Percentiles rank a stretch among this genome's conserved stretches.
phyloP scores from a whole-genome alignment of 1,140 invertebrate genomes.

The Meloidogyne exigua region DNA sequence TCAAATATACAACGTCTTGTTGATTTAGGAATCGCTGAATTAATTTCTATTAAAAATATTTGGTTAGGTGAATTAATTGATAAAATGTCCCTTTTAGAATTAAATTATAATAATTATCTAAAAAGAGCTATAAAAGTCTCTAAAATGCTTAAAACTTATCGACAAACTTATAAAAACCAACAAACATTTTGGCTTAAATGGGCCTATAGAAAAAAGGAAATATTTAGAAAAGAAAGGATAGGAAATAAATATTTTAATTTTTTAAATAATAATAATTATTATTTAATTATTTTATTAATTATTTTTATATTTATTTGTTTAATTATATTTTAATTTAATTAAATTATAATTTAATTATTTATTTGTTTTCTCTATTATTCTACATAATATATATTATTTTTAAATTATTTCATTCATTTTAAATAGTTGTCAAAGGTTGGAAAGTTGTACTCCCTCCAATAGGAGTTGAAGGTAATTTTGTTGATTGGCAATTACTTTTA shows the following conservation, averaged over 20 bases:
- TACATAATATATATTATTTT: too few species aligned
- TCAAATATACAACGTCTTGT: constrained; percentile 44
- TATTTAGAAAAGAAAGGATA: not conserved
- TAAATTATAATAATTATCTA: constrained; percentile 31
- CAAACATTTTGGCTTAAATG: constrained; percentile 1
- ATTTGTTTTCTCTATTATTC: too few species aligned
- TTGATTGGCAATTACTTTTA: not conserved
- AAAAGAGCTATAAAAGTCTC: constrained; percentile 37
- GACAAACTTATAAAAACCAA: not conserved
- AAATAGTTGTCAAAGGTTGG: not conserved
- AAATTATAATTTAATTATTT: too few species aligned
- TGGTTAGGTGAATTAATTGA: constrained; percentile 28
- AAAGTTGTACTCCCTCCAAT: not conserved
- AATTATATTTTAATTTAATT: not conserved
- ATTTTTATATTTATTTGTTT: constrained; percentile 6
- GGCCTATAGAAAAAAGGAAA: not conserved
- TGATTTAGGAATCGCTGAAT: constrained; percentile 42
- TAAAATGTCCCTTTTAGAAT: constrained; percentile 33
- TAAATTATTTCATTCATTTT: too few species aligned
- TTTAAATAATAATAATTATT: not conserved
- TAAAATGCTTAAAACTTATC: constrained; percentile 39
- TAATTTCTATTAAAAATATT: constrained; percentile 30
- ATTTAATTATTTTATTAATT: not conserved
- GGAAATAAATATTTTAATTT: not conserved
- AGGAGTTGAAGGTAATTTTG: not conserved